These are phyloP conservation scores for human (Homo sapiens) DNA, from an alignment of 2,113 vertebrate species.

Conservation along the genomic window GRCh38 chr7:47214501-47215000, in stretches of 20 bases:
- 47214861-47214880: neutral
- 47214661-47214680: neutral
- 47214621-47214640: neutral
- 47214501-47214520: neutral
- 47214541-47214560: neutral
- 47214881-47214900: too few relatives aligned
- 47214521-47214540: neutral
- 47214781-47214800: neutral
- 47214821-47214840: neutral
- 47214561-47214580: neutral
- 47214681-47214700: neutral
- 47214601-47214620: neutral
- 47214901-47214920: neutral
- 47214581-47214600: neutral
- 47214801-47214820: neutral
- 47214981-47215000: neutral
- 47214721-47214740: neutral
- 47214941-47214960: neutral
- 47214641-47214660: neutral
- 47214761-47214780: neutral
- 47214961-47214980: neutral
- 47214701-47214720: neutral
- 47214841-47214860: neutral
- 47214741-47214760: neutral
- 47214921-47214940: neutral